Conservation (phyloP, 2,888 invertebrate species). For the Pogonocherus hispidulus region DNA sequence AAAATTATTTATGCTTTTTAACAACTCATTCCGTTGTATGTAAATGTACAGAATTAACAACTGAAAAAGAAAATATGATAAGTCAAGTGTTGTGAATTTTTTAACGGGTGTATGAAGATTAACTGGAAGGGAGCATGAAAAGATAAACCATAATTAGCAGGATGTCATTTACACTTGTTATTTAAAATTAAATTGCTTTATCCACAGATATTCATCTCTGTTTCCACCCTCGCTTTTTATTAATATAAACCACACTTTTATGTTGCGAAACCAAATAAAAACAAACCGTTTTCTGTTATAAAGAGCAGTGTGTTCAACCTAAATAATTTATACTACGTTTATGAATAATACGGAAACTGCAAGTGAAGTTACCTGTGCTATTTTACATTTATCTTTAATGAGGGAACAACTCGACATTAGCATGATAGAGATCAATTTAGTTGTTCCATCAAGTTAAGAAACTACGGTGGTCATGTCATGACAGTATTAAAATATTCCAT, state of each 20-base stretch:
- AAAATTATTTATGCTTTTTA: no score
- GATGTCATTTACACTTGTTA: slow-evolving; percentile 71
- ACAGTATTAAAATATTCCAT: slow-evolving; percentile 31
- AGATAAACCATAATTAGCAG: slow-evolving; percentile 70
- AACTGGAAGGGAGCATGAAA: slow-evolving; percentile 65
- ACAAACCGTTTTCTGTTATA: slow-evolving; percentile 5
- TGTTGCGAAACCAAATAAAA: slow-evolving; percentile 21
- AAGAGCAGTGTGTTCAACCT: neutral
- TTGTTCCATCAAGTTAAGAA: slow-evolving; percentile 46
- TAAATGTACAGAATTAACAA: slow-evolving; percentile 48
- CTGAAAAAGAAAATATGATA: slow-evolving; percentile 50
- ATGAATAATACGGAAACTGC: neutral
- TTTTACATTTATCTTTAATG: slow-evolving; percentile 61
- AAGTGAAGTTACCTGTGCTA: slow-evolving; percentile 37
- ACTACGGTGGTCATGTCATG: slow-evolving; percentile 50
- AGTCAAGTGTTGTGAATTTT: slow-evolving; percentile 61
- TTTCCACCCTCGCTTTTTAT: slow-evolving; percentile 48
- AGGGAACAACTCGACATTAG: slow-evolving; percentile 55
- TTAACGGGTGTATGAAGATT: slow-evolving; percentile 67
- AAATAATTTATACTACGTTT: neutral
- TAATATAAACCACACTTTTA: slow-evolving; percentile 36
- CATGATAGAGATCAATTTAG: slow-evolving; percentile 54
- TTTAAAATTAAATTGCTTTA: slow-evolving; percentile 67
- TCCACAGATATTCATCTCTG: slow-evolving; percentile 48
- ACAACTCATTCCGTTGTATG: slow-evolving; percentile 9